A percentile compares a stretch with the other conserved stretches of the same genome.
Conservation (phyloP, 2,888 invertebrate species). For the Chironomus riparius region DNA sequence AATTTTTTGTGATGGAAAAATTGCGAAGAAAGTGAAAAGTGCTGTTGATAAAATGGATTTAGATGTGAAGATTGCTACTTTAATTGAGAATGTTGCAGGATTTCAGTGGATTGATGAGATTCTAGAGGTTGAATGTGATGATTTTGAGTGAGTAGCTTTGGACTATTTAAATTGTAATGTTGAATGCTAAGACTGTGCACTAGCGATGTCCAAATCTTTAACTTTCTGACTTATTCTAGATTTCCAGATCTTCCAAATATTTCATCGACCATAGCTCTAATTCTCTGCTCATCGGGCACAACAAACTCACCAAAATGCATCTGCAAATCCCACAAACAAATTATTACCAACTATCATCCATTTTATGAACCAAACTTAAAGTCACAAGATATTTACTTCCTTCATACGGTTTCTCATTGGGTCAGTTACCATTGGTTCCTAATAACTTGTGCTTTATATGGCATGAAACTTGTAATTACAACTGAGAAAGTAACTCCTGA, state of each 20-base stretch:
- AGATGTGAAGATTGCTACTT: not conserved
- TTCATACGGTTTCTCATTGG: not conserved
- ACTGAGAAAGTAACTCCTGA: too few relatives aligned
- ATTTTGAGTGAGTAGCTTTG: too few relatives aligned
- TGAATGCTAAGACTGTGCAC: too few relatives aligned
- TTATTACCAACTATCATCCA: not conserved
- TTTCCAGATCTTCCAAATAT: too few relatives aligned
- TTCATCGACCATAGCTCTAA: not conserved
- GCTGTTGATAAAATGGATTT: not conserved
- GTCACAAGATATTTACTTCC: not conserved
- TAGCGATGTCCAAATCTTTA: too few relatives aligned
- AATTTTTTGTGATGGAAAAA: conserved; percentile 1
- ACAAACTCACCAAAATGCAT: not conserved
- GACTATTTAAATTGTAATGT: too few relatives aligned
- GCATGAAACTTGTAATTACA: not conserved
- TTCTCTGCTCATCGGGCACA: not conserved
- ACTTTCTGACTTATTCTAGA: too few relatives aligned
- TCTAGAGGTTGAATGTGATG: not conserved
- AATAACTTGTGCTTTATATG: not conserved
- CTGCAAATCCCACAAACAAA: not conserved
- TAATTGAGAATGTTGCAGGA: not conserved
- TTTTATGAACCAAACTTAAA: not conserved
- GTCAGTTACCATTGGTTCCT: not conserved
- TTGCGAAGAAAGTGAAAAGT: not conserved
- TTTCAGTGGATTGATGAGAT: too few relatives aligned